A percentile compares a stretch with the other conserved stretches of the same genome.
Evolutionary conservation across 2,888 invertebrate species (phyloP).

Genomic region (Nomada hirtipes): DNA sequence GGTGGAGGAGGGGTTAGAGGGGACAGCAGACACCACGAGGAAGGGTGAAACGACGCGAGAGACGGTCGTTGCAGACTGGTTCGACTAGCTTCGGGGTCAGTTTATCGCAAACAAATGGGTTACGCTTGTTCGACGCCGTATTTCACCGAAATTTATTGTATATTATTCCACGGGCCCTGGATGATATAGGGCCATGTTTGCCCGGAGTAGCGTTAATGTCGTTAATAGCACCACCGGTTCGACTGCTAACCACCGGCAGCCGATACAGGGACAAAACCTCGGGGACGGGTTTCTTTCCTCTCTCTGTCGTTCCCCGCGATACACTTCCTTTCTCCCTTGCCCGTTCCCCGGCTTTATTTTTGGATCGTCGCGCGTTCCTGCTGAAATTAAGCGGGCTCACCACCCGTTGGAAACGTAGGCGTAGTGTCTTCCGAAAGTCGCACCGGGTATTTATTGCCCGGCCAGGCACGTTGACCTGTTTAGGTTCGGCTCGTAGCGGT

Average conservation of each 20-base stretch:
- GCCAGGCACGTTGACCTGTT: constrained; percentile 29
- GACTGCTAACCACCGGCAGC: constrained; percentile 69
- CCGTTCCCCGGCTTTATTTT: constrained; percentile 41
- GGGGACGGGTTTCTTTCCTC: constrained; percentile 59
- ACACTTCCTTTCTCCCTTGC: neutral
- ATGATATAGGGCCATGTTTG: constrained; percentile 83
- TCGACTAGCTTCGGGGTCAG: constrained; percentile 82
- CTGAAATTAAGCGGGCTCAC: constrained; percentile 40
- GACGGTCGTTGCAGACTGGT: constrained; percentile 78
- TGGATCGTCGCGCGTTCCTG: constrained; percentile 31
- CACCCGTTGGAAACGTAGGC: neutral
- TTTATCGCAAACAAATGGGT: constrained; percentile 84
- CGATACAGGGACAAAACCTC: constrained; percentile 62
- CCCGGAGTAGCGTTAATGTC: constrained; percentile 82
- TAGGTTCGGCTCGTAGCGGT: neutral
- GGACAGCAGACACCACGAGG: constrained; percentile 31
- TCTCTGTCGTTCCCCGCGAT: neutral
- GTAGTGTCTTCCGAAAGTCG: constrained; percentile 29
- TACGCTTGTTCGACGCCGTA: constrained; percentile 83
- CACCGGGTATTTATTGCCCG: constrained; percentile 38
- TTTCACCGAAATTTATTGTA: constrained; percentile 83
- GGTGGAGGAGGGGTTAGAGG: neutral
- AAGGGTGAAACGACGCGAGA: constrained; percentile 67
- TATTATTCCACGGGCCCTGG: constrained; percentile 80
- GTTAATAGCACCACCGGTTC: constrained; percentile 82